Evolutionary conservation across 2,113 vertebrate species (phyloP).

Genomic region (Motacilla tschutschensis): DNA sequence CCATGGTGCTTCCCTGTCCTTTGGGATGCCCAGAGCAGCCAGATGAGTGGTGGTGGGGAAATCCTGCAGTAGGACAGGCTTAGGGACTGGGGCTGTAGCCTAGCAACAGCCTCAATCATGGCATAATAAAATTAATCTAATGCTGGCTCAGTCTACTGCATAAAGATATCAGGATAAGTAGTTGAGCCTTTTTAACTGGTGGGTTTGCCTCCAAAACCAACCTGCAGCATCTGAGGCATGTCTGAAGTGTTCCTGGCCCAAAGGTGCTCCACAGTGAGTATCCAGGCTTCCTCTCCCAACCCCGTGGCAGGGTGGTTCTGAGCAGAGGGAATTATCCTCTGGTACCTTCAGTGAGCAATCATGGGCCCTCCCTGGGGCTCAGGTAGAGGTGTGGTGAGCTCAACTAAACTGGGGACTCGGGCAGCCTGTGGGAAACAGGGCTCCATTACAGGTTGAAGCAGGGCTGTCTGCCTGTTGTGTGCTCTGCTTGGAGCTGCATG

Average conservation of each 20-base stretch:
- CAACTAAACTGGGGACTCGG: accelerated
- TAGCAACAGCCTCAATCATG: conserved; percentile 29
- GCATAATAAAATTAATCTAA: background rate
- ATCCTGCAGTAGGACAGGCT: background rate
- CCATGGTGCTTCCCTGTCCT: background rate
- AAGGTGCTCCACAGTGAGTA: accelerated
- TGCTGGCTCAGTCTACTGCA: background rate
- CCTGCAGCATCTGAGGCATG: background rate
- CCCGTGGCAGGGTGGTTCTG: background rate
- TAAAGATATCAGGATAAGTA: background rate
- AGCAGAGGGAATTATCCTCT: background rate
- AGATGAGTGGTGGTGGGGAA: background rate
- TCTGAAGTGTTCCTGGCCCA: accelerated
- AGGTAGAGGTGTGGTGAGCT: accelerated
- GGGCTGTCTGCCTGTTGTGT: accelerated
- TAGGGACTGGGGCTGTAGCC: background rate
- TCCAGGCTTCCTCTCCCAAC: background rate
- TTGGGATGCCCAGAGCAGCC: background rate
- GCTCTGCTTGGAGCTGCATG: background rate
- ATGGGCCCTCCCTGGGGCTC: accelerated
- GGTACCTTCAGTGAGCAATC: accelerated
- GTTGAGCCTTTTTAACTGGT: background rate
- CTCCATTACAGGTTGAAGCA: accelerated
- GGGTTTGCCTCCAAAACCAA: background rate
- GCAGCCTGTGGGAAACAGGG: background rate